Percentiles rank a stretch among this genome's conserved stretches.
Conservation (phyloP, 2,797 vertebrate species). For the Hypotaenidia okinawae region DNA sequence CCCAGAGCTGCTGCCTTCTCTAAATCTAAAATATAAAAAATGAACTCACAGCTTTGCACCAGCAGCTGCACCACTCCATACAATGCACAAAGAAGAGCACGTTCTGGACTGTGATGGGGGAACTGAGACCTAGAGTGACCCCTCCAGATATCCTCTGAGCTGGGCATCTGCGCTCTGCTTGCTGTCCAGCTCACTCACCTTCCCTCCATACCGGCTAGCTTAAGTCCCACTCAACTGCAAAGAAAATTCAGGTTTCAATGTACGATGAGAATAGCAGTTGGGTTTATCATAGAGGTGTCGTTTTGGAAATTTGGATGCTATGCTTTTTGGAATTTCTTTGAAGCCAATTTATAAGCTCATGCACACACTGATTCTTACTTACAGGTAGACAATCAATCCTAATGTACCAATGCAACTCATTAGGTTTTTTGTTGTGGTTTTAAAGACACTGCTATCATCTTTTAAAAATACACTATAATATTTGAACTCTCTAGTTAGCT, state of each 20-base stretch:
- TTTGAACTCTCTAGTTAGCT: background rate
- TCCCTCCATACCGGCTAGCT: background rate
- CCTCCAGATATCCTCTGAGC: fast-evolving
- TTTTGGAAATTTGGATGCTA: background rate
- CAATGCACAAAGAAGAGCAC: background rate
- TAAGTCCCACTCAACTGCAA: background rate
- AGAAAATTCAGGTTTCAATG: background rate
- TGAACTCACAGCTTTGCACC: background rate
- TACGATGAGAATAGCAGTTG: background rate
- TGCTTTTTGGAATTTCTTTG: background rate
- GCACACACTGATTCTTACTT: background rate
- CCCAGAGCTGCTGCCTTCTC: fast-evolving
- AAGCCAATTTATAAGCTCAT: background rate
- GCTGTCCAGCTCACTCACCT: background rate
- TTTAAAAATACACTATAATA: background rate
- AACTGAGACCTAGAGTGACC: background rate
- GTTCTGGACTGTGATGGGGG: background rate
- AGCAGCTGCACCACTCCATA: background rate
- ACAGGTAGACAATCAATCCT: background rate
- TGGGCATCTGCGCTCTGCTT: background rate
- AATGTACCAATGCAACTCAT: background rate
- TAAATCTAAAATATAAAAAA: background rate
- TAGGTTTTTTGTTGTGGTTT: background rate
- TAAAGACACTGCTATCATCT: background rate
- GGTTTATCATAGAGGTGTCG: background rate